Evolutionary conservation across 2,888 invertebrate genomes (phyloP).

Genomic region (Philonicus albiceps): DNA sequence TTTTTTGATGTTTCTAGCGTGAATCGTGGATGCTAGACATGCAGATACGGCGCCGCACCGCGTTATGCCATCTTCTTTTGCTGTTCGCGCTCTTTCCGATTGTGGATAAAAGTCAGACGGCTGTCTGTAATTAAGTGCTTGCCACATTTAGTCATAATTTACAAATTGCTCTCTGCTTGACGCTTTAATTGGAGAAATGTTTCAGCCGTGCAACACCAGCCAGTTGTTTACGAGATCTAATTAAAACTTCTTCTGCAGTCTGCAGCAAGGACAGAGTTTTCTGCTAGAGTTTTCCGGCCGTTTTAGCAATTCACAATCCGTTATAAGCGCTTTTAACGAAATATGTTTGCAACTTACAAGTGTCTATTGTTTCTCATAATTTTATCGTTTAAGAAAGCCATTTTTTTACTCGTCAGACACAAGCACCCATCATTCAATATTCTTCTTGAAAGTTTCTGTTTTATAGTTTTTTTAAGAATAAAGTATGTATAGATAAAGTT

Average conservation of each 20-base stretch:
- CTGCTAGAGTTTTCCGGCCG: neutral
- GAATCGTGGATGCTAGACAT: neutral
- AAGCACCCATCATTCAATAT: too few relatives aligned
- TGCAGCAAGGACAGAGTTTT: neutral
- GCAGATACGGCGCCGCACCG: neutral
- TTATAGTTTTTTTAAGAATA: too few relatives aligned
- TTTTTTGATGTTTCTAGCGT: neutral
- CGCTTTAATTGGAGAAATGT: neutral
- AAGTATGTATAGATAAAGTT: too few relatives aligned
- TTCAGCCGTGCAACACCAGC: neutral
- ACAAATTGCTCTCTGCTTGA: neutral
- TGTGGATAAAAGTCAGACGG: neutral
- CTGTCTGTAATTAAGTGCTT: neutral
- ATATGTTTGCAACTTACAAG: neutral
- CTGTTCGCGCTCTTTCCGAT: neutral
- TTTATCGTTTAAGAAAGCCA: neutral
- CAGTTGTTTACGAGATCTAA: slow-evolving; percentile 3
- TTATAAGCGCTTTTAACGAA: neutral
- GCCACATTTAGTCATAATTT: neutral
- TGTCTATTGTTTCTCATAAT: neutral
- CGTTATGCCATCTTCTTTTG: neutral
- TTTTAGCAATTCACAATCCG: neutral
- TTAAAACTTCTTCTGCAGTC: slow-evolving; percentile 5
- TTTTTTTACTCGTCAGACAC: too few relatives aligned
- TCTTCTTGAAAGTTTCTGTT: too few relatives aligned